These are phyloP conservation scores for Falco naumanni DNA, from an alignment of 2,797 vertebrate genomes.

Conservation along the genomic window DNA sequence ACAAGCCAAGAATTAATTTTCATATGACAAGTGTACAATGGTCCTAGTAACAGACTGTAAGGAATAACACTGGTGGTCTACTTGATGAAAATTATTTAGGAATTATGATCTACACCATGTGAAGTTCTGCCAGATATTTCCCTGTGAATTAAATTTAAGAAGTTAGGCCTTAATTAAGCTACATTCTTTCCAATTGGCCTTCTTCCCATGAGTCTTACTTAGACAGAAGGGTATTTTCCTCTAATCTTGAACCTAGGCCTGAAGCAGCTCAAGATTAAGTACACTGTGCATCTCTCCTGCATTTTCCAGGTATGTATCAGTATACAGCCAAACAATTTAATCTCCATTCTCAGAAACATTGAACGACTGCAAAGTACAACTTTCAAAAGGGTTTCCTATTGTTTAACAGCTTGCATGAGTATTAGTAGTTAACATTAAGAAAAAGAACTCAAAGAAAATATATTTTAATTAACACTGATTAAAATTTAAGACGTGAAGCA, in stretches of 20 bases:
- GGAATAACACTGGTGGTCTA: not conserved
- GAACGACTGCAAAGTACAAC: not conserved
- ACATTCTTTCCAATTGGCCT: not conserved
- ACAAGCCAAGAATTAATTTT: not conserved
- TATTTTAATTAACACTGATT: slow-evolving; percentile 65
- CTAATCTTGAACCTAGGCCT: not conserved
- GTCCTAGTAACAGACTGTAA: not conserved
- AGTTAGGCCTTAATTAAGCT: not conserved
- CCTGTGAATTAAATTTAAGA: not conserved
- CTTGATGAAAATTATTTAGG: not conserved
- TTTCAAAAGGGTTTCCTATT: not conserved
- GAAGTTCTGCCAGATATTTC: not conserved
- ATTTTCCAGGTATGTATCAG: not conserved
- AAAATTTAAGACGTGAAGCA: slow-evolving; percentile 20
- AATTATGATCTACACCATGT: not conserved
- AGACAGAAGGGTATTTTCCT: not conserved
- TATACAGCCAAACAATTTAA: not conserved
- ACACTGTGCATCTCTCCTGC: not conserved
- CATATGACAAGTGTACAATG: not conserved
- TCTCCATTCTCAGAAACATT: not conserved
- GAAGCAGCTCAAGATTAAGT: not conserved
- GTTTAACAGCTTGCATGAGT: not conserved
- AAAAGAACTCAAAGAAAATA: not conserved
- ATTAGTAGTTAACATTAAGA: slow-evolving; percentile 35
- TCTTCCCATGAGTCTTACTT: not conserved